Evolutionary conservation across 2,797 vertebrate species (phyloP).

Genomic region (Gorsachius magnificus): DNA sequence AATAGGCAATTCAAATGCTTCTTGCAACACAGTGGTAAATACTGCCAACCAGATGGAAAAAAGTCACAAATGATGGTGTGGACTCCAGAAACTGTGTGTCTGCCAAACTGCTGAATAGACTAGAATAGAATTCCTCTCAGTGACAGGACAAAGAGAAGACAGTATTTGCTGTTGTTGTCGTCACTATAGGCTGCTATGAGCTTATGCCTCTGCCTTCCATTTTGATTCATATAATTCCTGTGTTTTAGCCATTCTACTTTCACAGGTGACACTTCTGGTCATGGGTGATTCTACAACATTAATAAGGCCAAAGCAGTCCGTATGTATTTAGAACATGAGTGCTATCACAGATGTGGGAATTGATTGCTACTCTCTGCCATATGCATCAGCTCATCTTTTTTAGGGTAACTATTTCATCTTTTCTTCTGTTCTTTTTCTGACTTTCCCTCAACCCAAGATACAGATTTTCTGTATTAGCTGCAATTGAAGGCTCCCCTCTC

Average conservation of each 20-base stretch:
- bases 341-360: background rate
- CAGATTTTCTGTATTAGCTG: background rate
- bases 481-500: background rate
- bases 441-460: background rate
- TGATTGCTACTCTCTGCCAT: background rate
- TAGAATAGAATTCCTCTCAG: background rate
- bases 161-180: background rate
- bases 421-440: background rate
- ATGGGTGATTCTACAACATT: background rate
- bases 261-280: background rate
- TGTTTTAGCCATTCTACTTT: background rate
- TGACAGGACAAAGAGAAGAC: background rate
- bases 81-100: background rate
- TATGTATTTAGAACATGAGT: background rate
- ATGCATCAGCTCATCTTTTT: background rate
- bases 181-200: background rate
- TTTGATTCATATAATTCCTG: background rate
- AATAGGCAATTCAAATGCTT: background rate
- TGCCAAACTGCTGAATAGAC: background rate
- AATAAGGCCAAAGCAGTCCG: background rate
- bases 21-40: background rate
- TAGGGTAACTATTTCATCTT: background rate
- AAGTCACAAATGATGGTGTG: background rate
- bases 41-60: background rate
- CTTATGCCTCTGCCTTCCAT: background rate